A percentile compares a stretch with the other conserved stretches of the same genome.
phyloP scores from a whole-genome alignment of 2,113 vertebrate species.

The Diadophis punctatus region DNA sequence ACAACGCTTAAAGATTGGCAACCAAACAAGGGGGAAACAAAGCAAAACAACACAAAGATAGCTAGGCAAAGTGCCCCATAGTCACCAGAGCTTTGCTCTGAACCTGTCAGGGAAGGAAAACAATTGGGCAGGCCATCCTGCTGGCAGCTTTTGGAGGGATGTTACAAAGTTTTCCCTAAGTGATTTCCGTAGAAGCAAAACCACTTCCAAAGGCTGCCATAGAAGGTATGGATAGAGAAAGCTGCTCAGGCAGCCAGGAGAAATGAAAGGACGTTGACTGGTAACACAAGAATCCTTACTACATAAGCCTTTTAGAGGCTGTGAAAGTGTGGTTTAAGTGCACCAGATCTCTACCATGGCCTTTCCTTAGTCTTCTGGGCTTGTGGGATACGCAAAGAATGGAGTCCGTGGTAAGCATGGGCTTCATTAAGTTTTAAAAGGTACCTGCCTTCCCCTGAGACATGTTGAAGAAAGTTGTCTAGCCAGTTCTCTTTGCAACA shows the following conservation, averaged over 20 bases:
- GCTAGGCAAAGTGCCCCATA: not conserved
- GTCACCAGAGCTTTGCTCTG: not conserved
- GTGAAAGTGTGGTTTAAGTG: not conserved
- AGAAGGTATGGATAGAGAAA: not conserved
- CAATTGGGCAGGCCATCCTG: not conserved
- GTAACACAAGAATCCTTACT: not conserved
- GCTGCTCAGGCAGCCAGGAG: not conserved
- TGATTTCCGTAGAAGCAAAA: not conserved
- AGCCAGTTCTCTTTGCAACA: not conserved
- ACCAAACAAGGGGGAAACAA: not conserved
- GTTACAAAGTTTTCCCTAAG: not conserved
- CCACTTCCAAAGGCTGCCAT: not conserved
- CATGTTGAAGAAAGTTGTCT: not conserved
- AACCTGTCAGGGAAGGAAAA: not conserved
- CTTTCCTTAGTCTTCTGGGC: not conserved
- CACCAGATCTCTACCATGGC: not conserved
- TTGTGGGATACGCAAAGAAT: not conserved
- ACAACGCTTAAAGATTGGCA: not conserved
- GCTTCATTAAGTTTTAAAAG: not conserved
- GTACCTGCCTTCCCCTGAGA: not conserved
- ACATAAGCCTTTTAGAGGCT: not conserved
- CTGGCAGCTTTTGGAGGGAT: not conserved
- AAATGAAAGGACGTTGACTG: not conserved
- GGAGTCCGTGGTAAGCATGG: not conserved
- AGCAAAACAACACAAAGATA: not conserved